Percentiles rank a stretch among this genome's conserved stretches.
Conservation (phyloP, 2,113 vertebrate species). For the Ammospiza nelsoni region DNA sequence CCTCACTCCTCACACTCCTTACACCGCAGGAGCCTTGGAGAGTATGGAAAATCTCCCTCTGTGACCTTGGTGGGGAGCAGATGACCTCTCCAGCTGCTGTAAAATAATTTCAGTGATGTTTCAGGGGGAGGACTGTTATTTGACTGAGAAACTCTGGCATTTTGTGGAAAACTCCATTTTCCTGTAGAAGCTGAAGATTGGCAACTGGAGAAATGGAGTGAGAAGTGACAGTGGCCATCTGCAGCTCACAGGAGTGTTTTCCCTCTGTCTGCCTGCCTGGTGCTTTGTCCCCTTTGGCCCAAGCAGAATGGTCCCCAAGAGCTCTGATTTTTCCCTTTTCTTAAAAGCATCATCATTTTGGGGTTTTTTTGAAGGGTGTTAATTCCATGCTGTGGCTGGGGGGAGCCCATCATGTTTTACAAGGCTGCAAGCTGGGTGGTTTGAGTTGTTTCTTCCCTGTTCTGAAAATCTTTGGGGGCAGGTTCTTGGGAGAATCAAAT, state of each 20-base stretch:
- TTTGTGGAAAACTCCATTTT: background rate
- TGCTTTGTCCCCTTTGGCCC: background rate
- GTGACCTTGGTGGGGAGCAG: background rate
- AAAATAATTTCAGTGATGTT: background rate
- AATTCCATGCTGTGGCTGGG: rapidly evolving
- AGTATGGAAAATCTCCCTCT: background rate
- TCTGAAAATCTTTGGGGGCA: background rate
- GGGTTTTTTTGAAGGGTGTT: rapidly evolving
- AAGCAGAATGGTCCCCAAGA: background rate
- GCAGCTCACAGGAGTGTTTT: background rate
- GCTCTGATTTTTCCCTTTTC: background rate
- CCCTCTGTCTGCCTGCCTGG: rapidly evolving
- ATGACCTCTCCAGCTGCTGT: background rate
- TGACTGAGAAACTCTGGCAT: background rate
- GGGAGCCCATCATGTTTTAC: background rate
- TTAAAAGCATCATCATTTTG: background rate
- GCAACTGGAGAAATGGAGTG: background rate
- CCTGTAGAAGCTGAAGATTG: background rate
- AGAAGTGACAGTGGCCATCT: background rate
- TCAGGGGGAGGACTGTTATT: background rate
- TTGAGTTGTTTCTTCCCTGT: background rate
- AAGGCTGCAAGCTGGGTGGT: background rate
- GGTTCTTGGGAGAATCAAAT: background rate
- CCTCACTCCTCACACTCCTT: rapidly evolving
- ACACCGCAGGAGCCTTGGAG: background rate